These are phyloP conservation scores for Basileuterus tristriatus DNA, from an alignment of 2,797 vertebrate genomes.

Conservation along the genomic window DNA sequence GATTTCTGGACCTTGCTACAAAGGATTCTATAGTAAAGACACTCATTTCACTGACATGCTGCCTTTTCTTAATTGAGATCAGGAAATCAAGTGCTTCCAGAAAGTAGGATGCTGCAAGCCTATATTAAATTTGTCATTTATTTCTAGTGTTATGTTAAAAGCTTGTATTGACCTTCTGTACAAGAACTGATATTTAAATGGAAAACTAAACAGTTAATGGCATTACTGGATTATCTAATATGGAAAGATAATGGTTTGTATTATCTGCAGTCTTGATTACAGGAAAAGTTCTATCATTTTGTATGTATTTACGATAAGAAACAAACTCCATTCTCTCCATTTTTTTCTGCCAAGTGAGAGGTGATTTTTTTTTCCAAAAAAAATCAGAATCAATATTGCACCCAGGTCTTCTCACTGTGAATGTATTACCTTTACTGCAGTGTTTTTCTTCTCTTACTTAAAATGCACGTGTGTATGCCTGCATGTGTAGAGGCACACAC, in stretches of 20 bases:
- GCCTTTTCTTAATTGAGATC: not conserved
- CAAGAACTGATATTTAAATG: not conserved
- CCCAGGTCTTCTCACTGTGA: not conserved
- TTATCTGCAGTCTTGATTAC: slow-evolving; percentile 25
- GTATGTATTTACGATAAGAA: not conserved
- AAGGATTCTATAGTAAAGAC: not conserved
- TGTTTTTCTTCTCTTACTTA: not conserved
- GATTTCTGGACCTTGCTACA: not conserved
- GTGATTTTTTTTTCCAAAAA: not conserved
- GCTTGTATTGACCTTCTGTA: slow-evolving; percentile 16
- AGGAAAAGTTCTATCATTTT: not conserved
- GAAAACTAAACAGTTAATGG: slow-evolving; percentile 12
- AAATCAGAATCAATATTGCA: not conserved
- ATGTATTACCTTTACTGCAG: not conserved
- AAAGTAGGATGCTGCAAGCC: not conserved
- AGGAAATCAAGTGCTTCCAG: slow-evolving; percentile 12
- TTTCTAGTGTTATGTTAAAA: slow-evolving; percentile 27
- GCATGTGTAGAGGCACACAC: accelerated
- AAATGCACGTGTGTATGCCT: not conserved
- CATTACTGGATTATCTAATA: slow-evolving; percentile 8
- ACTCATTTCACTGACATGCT: not conserved
- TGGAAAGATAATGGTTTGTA: slow-evolving; percentile 1
- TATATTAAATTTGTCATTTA: slow-evolving; percentile 14
- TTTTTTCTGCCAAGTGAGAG: not conserved
- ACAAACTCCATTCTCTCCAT: not conserved